A percentile compares a stretch with the other conserved stretches of the same genome.
Conservation (phyloP, 2,113 vertebrate species). For the Mellivora capensis region DNA sequence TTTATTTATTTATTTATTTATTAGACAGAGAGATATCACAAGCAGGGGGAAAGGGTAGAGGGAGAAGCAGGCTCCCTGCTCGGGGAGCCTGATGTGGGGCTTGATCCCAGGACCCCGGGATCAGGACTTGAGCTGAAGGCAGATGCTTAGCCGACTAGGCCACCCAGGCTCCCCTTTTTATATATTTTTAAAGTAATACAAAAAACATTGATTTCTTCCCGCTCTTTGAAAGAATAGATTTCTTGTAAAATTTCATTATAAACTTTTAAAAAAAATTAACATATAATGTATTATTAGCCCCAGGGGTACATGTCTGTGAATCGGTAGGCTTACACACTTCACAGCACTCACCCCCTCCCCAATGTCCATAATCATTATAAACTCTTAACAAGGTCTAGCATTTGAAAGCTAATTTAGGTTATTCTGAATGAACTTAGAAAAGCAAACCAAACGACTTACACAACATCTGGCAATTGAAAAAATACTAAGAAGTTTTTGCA, state of each 20-base stretch:
- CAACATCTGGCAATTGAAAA: background rate
- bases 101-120: too few relatives aligned
- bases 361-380: background rate
- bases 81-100: too few relatives aligned
- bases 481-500: background rate
- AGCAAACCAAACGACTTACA: constrained; percentile 16
- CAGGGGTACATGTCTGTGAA: too few relatives aligned
- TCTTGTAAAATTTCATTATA: background rate
- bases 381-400: constrained; percentile 10
- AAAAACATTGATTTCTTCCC: constrained; percentile 4
- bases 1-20: too few relatives aligned
- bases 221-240: background rate
- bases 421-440: background rate
- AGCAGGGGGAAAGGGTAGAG: too few relatives aligned
- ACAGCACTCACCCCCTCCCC: too few relatives aligned
- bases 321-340: too few relatives aligned
- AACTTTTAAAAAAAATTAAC: background rate
- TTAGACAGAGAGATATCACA: too few relatives aligned
- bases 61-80: too few relatives aligned
- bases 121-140: too few relatives aligned
- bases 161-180: background rate
- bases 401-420: background rate
- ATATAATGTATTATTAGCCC: too few relatives aligned
- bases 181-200: background rate
- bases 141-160: too few relatives aligned